phyloP scores from a whole-genome alignment of 2,797 vertebrate species.

The Pipistrellus nathusii region DNA sequence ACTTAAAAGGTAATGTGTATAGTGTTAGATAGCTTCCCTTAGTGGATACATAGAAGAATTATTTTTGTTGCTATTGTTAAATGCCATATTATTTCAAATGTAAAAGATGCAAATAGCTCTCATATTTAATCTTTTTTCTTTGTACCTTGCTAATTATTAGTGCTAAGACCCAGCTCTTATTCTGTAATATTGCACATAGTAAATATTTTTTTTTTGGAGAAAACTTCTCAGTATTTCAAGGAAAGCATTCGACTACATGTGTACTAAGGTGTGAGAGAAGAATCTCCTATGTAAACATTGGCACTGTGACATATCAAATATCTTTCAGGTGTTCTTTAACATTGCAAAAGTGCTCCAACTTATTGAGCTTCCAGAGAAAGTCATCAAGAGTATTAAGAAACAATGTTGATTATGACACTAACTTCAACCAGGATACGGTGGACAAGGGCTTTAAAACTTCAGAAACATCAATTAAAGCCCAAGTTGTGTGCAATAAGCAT shows the following conservation, averaged over 20 bases:
- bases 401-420: slow-evolving; percentile 86
- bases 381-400: slow-evolving; percentile 74
- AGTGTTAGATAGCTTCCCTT: neutral
- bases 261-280: neutral
- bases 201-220: neutral
- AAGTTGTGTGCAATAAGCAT: slow-evolving; percentile 92
- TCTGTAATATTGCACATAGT: neutral
- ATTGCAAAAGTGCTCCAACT: slow-evolving; percentile 76
- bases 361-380: slow-evolving; percentile 64
- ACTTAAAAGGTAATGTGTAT: neutral
- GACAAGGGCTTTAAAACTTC: slow-evolving; percentile 91
- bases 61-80: neutral
- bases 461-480: slow-evolving; percentile 92
- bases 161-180: neutral
- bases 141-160: neutral
- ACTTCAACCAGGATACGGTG: slow-evolving; percentile 88
- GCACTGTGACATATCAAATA: neutral
- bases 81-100: slow-evolving; percentile 3
- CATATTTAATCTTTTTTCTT: neutral
- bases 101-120: neutral
- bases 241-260: neutral
- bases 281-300: neutral
- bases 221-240: slow-evolving; percentile 3
- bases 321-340: neutral
- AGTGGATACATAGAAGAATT: neutral